phyloP scores from a whole-genome alignment of 2,888 invertebrate genomes.

The Lacanobia wlatinum region DNA sequence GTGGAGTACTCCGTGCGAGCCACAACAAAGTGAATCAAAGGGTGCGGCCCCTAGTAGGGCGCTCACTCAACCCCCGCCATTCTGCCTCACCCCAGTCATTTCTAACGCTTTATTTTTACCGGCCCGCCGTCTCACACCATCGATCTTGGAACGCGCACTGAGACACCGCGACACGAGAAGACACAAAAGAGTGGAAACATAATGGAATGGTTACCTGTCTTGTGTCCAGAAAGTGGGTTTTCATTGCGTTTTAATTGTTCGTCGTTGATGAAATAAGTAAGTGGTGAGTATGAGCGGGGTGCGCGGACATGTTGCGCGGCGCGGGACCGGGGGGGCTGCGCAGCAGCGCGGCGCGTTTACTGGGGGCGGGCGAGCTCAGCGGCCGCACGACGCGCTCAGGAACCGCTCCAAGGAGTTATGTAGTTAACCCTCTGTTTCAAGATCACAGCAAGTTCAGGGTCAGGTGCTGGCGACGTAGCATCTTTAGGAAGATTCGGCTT shows the following conservation, averaged over 20 bases:
- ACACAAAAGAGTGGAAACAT: constrained; percentile 58
- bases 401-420: constrained; percentile 32
- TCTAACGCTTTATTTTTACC: constrained; percentile 89
- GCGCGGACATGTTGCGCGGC: constrained; percentile 83
- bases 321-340: constrained; percentile 64
- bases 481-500: constrained; percentile 5
- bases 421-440: constrained; percentile 38
- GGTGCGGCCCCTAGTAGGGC: constrained; percentile 85
- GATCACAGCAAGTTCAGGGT: constrained; percentile 59
- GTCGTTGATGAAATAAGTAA: constrained; percentile 81
- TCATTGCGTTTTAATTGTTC: constrained; percentile 84
- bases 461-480: constrained; percentile 20
- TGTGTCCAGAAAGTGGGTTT: constrained; percentile 73
- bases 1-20: constrained; percentile 70
- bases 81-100: constrained; percentile 89
- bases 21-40: constrained; percentile 77
- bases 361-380: constrained; percentile 39
- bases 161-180: constrained; percentile 52
- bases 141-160: constrained; percentile 68
- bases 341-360: constrained; percentile 31
- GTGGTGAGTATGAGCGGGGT: constrained; percentile 74
- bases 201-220: constrained; percentile 80
- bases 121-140: constrained; percentile 88
- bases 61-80: constrained; percentile 89
- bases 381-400: constrained; percentile 23